These are phyloP conservation scores for Corythoichthys intestinalis DNA, from an alignment of 2,113 vertebrate species.

Conservation along the genomic window DNA sequence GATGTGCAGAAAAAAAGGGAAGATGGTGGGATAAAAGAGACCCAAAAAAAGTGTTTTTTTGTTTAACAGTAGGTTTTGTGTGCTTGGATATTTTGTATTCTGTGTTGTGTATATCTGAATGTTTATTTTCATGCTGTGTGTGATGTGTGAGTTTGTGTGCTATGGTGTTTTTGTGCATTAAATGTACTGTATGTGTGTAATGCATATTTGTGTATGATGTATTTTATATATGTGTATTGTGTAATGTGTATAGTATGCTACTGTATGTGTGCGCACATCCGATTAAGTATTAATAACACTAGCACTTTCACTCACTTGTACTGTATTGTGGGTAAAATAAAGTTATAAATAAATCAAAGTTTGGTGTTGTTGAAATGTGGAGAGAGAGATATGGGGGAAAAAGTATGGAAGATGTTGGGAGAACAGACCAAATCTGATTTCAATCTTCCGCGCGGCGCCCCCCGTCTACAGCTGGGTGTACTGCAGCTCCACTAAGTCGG, in stretches of 20 bases:
- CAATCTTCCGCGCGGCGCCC: conserved; percentile 18
- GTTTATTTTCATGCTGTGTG: background rate
- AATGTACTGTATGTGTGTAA: background rate
- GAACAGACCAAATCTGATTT: conserved; percentile 72
- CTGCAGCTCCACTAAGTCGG: conserved; percentile 75
- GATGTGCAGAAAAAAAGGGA: background rate
- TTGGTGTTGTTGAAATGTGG: too few relatives aligned
- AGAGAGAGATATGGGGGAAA: background rate
- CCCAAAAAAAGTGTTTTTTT: background rate
- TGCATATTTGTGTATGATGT: background rate
- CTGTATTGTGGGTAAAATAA: too few relatives aligned
- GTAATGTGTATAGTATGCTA: too few relatives aligned
- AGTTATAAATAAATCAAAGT: too few relatives aligned
- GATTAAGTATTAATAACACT: background rate
- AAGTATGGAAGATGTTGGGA: background rate
- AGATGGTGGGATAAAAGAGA: background rate
- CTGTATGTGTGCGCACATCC: too few relatives aligned
- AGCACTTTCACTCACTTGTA: background rate
- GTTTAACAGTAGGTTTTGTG: background rate
- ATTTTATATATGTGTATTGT: too few relatives aligned
- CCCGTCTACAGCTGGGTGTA: conserved; percentile 74
- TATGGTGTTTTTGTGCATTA: too few relatives aligned
- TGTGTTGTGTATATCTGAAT: too few relatives aligned
- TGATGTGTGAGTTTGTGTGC: background rate
- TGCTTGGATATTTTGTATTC: too few relatives aligned